Base-by-base conservation (phyloP, 2,113 vertebrate species). In the Thermophis baileyi region DNA sequence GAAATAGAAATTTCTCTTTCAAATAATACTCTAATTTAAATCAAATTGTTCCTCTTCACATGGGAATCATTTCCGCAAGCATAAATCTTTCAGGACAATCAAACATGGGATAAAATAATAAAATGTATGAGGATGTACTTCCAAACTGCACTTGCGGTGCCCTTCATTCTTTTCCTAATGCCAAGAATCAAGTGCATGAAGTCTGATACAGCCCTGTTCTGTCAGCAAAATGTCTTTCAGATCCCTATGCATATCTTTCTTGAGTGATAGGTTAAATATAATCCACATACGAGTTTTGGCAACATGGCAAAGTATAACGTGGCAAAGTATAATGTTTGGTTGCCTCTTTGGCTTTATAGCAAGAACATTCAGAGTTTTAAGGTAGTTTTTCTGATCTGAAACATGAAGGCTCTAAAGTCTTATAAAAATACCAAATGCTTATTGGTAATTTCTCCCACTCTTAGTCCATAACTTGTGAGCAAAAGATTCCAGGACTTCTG, bases 191-290 rank as follows among this genome's bases (percentile, higher is more conserved):
- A 89, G 35, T 55, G 50, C n/a, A 55, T 92, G 60, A 92, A 89
- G 49, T 88, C 35, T 54, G 60, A 92, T 89, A 92, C 63, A 81
- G 27, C 40, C n/a, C 49, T 40, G 47, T 89, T 92, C 87, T 89
- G 91, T 81, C 87, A 92, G 87, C 63, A 85, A 89, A 69, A 40
- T 92, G 54, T 55, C 51, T 85, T 92, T 92, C 46, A 85, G 88
- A 89, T 92, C 30, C 46, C 44, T 47, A 88, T 50, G 11, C 53
- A 50, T 91, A 91, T 35, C 91, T 88, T 14, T 49, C 30, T 88
- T 60, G 46, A 49, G 46, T n/a, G 30, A 55, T 30, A 92, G 87
- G 60, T 92, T 53, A 89, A 81, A n/a, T 54, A 55, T 85, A 89
- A 92, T 47, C 88, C 6, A 35, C 55, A 69, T 16, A 92, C 40